These are phyloP conservation scores for Meloe dianella DNA, from an alignment of 2,888 invertebrate genomes.

Conservation along the genomic window DNA sequence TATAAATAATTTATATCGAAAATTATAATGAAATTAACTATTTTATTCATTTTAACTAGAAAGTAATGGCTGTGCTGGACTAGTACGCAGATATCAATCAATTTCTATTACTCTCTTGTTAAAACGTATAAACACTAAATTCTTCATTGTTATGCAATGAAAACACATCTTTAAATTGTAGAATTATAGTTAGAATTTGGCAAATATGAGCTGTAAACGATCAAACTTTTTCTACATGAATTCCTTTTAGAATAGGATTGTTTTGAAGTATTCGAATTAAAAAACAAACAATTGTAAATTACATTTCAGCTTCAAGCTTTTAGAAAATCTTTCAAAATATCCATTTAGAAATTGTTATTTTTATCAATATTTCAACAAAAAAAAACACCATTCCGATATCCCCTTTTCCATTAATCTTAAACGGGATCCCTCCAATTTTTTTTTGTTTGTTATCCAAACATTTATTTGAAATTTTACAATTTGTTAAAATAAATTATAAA, in stretches of 20 bases:
- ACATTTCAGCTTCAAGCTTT: background rate
- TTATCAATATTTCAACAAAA: background rate
- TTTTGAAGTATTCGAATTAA: background rate
- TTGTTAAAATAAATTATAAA: background rate
- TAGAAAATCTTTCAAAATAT: background rate
- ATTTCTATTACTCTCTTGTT: too few species aligned
- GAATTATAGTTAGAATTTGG: background rate
- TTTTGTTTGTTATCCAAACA: background rate
- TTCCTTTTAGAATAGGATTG: background rate
- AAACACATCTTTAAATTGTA: background rate
- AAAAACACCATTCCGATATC: background rate
- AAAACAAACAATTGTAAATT: too few species aligned
- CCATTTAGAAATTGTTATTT: too few species aligned
- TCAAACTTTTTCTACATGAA: background rate
- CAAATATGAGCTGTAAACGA: background rate
- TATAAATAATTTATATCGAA: too few species aligned
- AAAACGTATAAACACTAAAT: too few species aligned
- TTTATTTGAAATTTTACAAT: slow-evolving; percentile 4
- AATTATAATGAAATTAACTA: too few species aligned
- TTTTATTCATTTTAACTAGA: background rate
- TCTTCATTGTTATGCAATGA: background rate
- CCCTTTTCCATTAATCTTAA: background rate
- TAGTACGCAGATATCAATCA: too few species aligned
- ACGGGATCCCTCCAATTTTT: background rate
- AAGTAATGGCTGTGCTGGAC: background rate